Evolutionary conservation across 2,113 vertebrate genomes (phyloP).

Genomic region (Lagopus muta): DNA sequence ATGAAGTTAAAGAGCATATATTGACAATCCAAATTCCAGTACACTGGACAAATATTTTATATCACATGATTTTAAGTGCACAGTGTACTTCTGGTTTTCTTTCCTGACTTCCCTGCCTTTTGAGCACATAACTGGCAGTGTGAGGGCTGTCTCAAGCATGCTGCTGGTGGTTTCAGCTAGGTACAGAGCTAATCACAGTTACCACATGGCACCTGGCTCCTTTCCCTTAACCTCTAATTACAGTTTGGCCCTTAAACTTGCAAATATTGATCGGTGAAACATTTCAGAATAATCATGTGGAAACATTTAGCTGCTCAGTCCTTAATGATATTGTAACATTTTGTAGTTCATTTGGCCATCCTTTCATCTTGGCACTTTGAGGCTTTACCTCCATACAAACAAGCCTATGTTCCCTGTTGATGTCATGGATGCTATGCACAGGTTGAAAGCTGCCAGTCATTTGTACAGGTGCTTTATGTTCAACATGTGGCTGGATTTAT

Average conservation of each 20-base stretch:
- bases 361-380: not conserved
- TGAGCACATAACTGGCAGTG: not conserved
- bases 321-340: not conserved
- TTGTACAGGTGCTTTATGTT: not conserved
- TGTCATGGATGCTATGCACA: not conserved
- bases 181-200: not conserved
- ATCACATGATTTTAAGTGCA: not conserved
- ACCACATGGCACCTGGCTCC: not conserved
- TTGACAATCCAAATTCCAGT: not conserved
- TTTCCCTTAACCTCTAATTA: not conserved
- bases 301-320: not conserved
- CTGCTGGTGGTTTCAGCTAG: not conserved
- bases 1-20: accelerated
- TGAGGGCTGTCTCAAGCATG: not conserved
- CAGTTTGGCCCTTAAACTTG: not conserved
- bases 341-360: not conserved
- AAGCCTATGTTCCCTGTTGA: not conserved
- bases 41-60: not conserved
- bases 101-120: accelerated
- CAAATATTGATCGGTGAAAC: conserved; percentile 22
- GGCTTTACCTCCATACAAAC: not conserved
- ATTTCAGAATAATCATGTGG: not conserved
- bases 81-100: not conserved
- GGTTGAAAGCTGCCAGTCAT: not conserved
- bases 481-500: not conserved